These are phyloP conservation scores for Cephus pulcher DNA, from an alignment of 2,888 invertebrate genomes.

Conservation along the genomic window DNA sequence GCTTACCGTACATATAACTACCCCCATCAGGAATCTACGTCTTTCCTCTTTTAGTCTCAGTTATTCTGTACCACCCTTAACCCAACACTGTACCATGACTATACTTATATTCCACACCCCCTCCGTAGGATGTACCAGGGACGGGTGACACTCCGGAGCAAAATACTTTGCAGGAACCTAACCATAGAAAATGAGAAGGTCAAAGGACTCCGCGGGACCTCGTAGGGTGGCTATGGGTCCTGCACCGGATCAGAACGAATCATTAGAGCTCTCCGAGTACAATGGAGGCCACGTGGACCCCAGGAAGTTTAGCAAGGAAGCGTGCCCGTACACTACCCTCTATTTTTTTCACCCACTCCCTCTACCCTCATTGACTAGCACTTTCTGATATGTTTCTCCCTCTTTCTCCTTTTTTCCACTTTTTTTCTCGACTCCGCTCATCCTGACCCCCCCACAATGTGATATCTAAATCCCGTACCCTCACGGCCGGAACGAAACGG, in stretches of 20 bases:
- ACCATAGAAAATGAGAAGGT: constrained; percentile 12
- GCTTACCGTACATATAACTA: not conserved
- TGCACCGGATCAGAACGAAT: constrained; percentile 62
- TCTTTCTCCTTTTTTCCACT: constrained; percentile 8
- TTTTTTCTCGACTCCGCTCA: constrained; percentile 23
- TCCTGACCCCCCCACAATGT: constrained; percentile 28
- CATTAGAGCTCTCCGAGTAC: constrained; percentile 56
- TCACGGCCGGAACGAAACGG: constrained; percentile 46
- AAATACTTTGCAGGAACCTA: constrained; percentile 21
- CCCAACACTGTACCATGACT: not conserved
- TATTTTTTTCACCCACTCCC: constrained; percentile 36
- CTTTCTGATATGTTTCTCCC: constrained; percentile 8
- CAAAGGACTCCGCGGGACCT: not conserved
- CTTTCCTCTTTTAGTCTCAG: not conserved
- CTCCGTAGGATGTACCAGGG: constrained; percentile 3
- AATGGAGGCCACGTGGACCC: constrained; percentile 52
- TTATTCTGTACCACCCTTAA: not conserved
- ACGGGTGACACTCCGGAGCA: constrained; percentile 30
- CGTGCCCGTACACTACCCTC: constrained; percentile 15
- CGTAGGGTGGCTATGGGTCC: constrained; percentile 1
- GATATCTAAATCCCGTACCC: constrained; percentile 52
- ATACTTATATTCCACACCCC: constrained; percentile 6
- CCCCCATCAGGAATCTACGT: constrained; percentile 21
- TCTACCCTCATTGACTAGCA: constrained; percentile 21
- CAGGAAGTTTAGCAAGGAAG: constrained; percentile 61